Percentiles rank a stretch among this genome's conserved stretches.
Evolutionary conservation across 2,797 vertebrate genomes (phyloP).

Genomic region (Coilia nasus): DNA sequence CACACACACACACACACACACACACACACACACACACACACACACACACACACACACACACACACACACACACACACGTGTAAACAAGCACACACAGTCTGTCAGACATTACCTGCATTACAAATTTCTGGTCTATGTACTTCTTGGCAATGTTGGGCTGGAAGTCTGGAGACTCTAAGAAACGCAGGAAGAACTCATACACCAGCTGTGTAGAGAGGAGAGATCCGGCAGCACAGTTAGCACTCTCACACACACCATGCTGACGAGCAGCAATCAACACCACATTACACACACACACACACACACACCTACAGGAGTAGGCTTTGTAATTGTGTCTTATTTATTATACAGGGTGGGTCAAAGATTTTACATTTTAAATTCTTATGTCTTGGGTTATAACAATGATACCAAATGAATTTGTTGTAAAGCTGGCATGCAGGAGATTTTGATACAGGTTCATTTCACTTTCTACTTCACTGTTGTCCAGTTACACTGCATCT

Average conservation of each 20-base stretch:
- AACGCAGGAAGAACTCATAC: slow-evolving; percentile 98
- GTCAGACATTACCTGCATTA: slow-evolving; percentile 90
- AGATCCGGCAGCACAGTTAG: neutral
- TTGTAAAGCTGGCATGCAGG: too few relatives aligned
- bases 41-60: neutral
- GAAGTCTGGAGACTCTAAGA: slow-evolving; percentile 98
- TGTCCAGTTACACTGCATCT: neutral
- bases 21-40: neutral
- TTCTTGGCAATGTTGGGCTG: slow-evolving; percentile 99
- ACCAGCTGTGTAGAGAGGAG: slow-evolving; percentile 83
- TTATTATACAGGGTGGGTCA: too few relatives aligned
- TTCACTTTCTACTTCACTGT: too few relatives aligned
- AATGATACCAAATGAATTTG: too few relatives aligned
- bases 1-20: neutral
- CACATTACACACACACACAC: too few relatives aligned
- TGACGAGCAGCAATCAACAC: too few relatives aligned
- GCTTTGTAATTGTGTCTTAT: too few relatives aligned
- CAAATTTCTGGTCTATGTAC: slow-evolving; percentile 99
- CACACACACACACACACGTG: neutral
- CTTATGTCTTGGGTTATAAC: too few relatives aligned
- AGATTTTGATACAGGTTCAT: too few relatives aligned
- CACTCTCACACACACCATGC: neutral
- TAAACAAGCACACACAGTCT: neutral
- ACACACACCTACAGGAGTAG: too few relatives aligned
- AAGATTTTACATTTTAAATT: too few relatives aligned